phyloP scores from a whole-genome alignment of 2,888 invertebrate species.

The Metacarcinus magister region DNA sequence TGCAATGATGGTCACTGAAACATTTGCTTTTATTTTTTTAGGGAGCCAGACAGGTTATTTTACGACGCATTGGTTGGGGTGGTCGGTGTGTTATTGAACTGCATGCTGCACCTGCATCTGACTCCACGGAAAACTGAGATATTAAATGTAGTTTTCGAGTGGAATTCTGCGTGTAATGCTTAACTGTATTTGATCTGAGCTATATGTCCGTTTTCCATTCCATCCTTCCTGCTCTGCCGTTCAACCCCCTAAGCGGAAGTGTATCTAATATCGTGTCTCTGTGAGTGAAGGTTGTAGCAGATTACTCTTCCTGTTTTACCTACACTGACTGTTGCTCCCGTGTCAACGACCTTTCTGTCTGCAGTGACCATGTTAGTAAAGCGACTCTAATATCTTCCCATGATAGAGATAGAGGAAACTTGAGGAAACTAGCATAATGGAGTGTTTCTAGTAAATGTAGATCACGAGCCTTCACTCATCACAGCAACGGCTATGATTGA shows the following conservation, averaged over 20 bases:
- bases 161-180: not conserved
- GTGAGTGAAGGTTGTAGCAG: not conserved
- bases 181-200: slow-evolving; percentile 34
- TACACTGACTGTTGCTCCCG: not conserved
- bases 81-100: slow-evolving; percentile 21
- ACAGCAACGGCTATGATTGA: no score
- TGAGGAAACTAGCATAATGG: not conserved
- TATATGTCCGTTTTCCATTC: not conserved
- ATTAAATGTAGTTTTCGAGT: not conserved
- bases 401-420: not conserved
- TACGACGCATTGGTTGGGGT: not conserved
- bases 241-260: not conserved
- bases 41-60: not conserved
- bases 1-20: slow-evolving; percentile 13
- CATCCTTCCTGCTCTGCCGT: no score
- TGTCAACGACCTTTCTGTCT: not conserved
- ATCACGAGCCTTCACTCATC: no score
- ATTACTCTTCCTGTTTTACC: slow-evolving; percentile 1
- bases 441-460: not conserved
- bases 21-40: slow-evolving; percentile 20
- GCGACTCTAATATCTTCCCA: not conserved
- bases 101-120: slow-evolving; percentile 26
- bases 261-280: not conserved
- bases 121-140: not conserved
- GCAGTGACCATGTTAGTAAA: not conserved